Evolutionary conservation across 2,888 invertebrate genomes (phyloP).

Genomic region (Lasioglossum marginatum): DNA sequence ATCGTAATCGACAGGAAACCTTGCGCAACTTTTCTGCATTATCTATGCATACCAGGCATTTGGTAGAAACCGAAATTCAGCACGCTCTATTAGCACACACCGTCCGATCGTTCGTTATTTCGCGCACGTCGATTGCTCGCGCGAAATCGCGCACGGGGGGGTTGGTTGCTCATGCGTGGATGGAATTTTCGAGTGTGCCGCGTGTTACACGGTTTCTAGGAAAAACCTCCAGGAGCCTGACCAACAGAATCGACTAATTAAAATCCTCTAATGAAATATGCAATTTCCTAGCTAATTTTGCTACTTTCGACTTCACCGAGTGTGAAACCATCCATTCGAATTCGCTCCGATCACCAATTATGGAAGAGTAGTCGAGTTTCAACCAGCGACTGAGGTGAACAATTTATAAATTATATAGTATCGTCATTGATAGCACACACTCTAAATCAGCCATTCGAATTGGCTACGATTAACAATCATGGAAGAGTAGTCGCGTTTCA

Average conservation of each 20-base stretch:
- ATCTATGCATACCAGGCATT: constrained; percentile 64
- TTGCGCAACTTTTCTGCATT: constrained; percentile 69
- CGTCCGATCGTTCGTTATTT: constrained; percentile 29
- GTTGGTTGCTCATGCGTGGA: constrained; percentile 20
- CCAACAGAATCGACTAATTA: not conserved
- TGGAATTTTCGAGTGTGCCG: constrained; percentile 17
- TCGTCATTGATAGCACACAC: too few species aligned
- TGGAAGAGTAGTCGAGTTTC: not conserved
- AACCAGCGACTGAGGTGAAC: too few species aligned
- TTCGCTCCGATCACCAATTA: not conserved
- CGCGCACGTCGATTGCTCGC: constrained; percentile 45
- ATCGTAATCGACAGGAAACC: constrained; percentile 68
- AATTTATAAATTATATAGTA: too few species aligned
- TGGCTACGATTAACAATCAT: too few species aligned
- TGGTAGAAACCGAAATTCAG: constrained; percentile 59
- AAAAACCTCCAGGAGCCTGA: not conserved
- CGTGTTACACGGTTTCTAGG: not conserved
- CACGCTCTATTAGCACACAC: constrained; percentile 44
- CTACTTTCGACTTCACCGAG: not conserved
- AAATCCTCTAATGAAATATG: not conserved
- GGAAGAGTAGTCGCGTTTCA: too few species aligned
- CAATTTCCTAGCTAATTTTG: not conserved
- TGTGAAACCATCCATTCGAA: not conserved
- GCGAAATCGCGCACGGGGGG: constrained; percentile 23
- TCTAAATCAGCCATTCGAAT: too few species aligned